Evolutionary conservation across 2,113 vertebrate species (phyloP), one percentile per base, ranked within the genome.

Genomic region (Fukomys damarensis): DNA sequence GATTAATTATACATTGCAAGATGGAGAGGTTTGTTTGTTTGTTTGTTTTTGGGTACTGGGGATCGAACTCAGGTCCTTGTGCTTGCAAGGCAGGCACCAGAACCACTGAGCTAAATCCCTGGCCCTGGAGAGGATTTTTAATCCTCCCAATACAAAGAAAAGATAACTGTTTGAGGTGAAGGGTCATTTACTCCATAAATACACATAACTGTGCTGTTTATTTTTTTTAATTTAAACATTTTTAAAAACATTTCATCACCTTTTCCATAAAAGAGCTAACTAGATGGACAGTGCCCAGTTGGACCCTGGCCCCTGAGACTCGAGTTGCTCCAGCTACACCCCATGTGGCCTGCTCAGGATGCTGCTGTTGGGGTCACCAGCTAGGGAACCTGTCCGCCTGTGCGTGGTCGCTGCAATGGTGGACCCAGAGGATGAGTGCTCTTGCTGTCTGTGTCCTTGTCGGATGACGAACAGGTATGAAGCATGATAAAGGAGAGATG

Each of bases 331-430:
- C 54, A n/a, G 22, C 32, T 24, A 6, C 17, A 1, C 0, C 0
- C 0, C 1, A 6, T 13, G 35, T n/a, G 32, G n/a, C 17, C 12
- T 1, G 16, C 32, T 4, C 30, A 4, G 32, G 10, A 30, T 4
- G n/a, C 17, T 0, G 5, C 28, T 2, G 0, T 5, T 52, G 38
- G 43, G 0, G 0, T 32, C 4, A 14, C 0, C 4, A 13, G 4
- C 65, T 19, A 7, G 19, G 5, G 3, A 5, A 1, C 3, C 46
- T 38, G 59, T 32, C 32, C 0, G 30, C 8, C 74, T 59, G 72
- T 26, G 4, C 12, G 20, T 11, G 9, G 0, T 52, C 46, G 10
- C 59, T 19, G 54, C 13, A 16, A 17, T 17, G n/a, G n/a, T n/a
- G n/a, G n/a, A n/a, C n/a, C 79, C 12, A 30, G 66, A 52, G 63